Evolutionary conservation across 2,888 invertebrate genomes (phyloP).

Genomic region (Athalia circularis): DNA sequence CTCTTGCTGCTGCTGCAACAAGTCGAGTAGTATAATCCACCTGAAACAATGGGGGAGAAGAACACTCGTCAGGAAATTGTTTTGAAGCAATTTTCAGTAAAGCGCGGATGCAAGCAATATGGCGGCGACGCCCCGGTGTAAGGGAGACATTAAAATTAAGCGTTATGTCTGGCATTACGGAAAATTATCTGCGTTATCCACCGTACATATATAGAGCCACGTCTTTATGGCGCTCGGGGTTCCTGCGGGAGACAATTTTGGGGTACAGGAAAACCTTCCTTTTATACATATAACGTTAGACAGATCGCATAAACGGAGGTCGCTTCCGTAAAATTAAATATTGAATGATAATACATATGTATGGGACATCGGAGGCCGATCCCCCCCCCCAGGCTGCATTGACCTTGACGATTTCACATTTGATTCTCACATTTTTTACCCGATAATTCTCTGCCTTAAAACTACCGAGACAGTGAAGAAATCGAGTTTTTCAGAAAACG

Average conservation of each 20-base stretch:
- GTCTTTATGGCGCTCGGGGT: conserved; percentile 52
- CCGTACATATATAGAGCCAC: conserved; percentile 27
- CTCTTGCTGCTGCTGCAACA: conserved; percentile 18
- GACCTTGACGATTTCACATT: too few species aligned
- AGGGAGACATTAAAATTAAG: conserved; percentile 59
- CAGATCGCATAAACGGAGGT: too few species aligned
- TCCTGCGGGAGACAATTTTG: not conserved
- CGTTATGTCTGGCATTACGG: conserved; percentile 60
- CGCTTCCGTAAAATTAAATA: too few species aligned
- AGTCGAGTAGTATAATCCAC: conserved; percentile 38
- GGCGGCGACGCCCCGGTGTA: conserved; percentile 29
- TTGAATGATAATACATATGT: too few species aligned
- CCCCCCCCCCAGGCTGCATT: too few species aligned
- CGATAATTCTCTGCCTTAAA: too few species aligned
- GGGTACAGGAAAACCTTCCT: too few species aligned
- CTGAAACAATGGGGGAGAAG: conserved; percentile 41
- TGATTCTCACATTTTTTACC: too few species aligned
- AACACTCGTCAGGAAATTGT: conserved; percentile 21
- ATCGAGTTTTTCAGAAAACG: too few species aligned
- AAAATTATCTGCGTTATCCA: conserved; percentile 63
- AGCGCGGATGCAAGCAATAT: conserved; percentile 34
- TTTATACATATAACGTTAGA: too few species aligned
- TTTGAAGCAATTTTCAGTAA: conserved; percentile 40
- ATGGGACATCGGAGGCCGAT: too few species aligned
- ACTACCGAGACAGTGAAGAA: too few species aligned